A percentile compares a stretch with the other conserved stretches of the same genome.
Conservation (phyloP, 2,113 vertebrate species). For the Elephas maximus region DNA sequence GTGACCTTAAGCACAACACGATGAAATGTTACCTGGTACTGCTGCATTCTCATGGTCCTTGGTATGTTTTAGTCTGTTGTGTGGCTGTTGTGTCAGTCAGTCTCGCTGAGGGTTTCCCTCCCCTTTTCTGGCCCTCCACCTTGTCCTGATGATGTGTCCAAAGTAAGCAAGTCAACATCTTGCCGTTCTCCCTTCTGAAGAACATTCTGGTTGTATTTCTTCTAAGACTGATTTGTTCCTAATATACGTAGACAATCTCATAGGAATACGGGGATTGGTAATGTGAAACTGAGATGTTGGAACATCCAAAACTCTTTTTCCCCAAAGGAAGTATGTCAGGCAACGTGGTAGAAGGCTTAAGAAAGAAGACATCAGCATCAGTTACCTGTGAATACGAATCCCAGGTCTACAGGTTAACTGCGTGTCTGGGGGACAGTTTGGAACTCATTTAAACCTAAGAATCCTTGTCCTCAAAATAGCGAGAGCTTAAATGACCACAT, state of each 20-base stretch:
- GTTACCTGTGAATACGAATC: fast-evolving
- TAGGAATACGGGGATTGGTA: too few species aligned
- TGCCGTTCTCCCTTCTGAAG: background rate
- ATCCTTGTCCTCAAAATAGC: background rate
- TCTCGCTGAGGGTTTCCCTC: background rate
- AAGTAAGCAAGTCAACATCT: background rate
- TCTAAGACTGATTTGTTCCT: background rate
- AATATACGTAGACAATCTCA: background rate
- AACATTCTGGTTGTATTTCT: background rate
- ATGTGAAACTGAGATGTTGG: background rate
- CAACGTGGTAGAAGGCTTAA: fast-evolving
- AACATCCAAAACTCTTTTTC: background rate
- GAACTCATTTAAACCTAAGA: background rate
- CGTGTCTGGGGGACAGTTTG: background rate
- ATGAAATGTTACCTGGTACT: background rate
- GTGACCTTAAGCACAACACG: too few species aligned
- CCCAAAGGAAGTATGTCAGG: background rate
- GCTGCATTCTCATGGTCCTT: background rate
- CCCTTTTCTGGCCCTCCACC: too few species aligned
- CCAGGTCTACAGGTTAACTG: fast-evolving
- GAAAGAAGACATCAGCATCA: background rate
- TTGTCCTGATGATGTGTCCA: background rate
- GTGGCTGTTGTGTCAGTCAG: background rate
- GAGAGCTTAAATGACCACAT: background rate
- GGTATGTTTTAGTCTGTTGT: background rate